Percentiles rank a stretch among this genome's conserved stretches.
Conservation (phyloP, 2,113 vertebrate genomes). For the Hystrix brachyura region DNA sequence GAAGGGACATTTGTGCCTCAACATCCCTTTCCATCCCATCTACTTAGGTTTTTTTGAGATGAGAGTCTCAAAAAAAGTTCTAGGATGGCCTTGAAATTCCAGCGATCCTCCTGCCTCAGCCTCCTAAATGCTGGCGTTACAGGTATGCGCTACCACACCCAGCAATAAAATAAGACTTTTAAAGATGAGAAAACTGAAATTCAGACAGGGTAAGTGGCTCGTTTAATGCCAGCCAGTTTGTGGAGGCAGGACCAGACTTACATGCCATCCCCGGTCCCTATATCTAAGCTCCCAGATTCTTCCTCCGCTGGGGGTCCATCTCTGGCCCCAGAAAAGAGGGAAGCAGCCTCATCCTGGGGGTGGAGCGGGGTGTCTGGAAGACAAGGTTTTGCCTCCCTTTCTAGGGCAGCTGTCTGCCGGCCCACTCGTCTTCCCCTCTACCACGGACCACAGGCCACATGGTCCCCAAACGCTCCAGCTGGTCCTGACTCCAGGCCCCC, state of each 20-base stretch:
- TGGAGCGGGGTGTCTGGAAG: neutral
- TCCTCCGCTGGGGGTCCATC: neutral
- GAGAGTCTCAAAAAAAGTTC: neutral
- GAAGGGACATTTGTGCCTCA: neutral
- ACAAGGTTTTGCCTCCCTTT: neutral
- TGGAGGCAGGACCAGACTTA: neutral
- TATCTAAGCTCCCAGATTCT: neutral
- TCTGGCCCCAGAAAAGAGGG: neutral
- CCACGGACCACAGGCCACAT: neutral
- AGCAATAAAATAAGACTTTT: neutral
- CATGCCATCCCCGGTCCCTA: neutral
- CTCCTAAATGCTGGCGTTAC: neutral
- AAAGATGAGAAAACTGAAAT: neutral
- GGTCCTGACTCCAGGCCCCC: neutral
- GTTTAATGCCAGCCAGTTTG: neutral
- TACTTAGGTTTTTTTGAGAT: neutral
- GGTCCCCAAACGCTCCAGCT: neutral
- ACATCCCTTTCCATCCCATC: too few relatives aligned
- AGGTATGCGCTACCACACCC: neutral
- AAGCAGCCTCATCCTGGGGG: neutral
- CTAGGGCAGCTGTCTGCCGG: neutral
- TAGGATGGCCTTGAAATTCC: neutral
- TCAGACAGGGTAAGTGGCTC: neutral
- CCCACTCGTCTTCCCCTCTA: neutral
- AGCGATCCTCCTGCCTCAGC: neutral